Conservation (phyloP, 2,797 vertebrate species). For the Zenarchopterus dispar region DNA sequence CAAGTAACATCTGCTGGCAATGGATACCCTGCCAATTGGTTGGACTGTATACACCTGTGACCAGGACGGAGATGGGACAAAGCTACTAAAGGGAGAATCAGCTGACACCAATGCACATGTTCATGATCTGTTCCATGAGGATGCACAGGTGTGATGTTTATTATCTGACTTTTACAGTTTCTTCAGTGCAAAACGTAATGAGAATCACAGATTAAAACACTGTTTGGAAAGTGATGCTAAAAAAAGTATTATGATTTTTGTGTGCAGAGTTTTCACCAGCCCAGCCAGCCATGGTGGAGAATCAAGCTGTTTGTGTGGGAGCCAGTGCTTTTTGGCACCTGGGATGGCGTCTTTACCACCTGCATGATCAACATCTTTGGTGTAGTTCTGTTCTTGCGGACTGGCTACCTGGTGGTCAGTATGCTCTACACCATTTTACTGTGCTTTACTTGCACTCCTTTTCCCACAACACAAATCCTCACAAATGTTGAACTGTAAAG, state of each 20-base stretch:
- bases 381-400: conserved; percentile 95
- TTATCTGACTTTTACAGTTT: background rate
- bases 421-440: background rate
- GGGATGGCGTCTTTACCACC: conserved; percentile 98
- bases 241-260: conserved; percentile 9
- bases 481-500: too few species aligned
- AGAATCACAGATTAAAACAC: background rate
- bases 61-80: conserved; percentile 27
- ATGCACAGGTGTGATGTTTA: conserved; percentile 86
- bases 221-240: background rate
- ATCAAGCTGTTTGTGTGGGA: conserved; percentile 95
- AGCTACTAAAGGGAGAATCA: conserved; percentile 9
- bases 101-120: conserved; percentile 62
- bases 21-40: conserved; percentile 51
- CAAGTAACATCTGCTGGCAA: conserved; percentile 28
- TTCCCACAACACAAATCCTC: too few species aligned
- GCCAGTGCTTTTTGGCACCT: conserved; percentile 95
- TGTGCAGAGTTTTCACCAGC: conserved; percentile 74
- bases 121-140: conserved; percentile 94
- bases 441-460: background rate
- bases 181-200: background rate
- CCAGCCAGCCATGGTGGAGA: conserved; percentile 94
- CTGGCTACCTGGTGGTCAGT: conserved; percentile 96
- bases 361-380: conserved; percentile 99
- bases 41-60: conserved; percentile 47